Conservation (phyloP, 2,888 invertebrate species). For the Pandemis heparana region DNA sequence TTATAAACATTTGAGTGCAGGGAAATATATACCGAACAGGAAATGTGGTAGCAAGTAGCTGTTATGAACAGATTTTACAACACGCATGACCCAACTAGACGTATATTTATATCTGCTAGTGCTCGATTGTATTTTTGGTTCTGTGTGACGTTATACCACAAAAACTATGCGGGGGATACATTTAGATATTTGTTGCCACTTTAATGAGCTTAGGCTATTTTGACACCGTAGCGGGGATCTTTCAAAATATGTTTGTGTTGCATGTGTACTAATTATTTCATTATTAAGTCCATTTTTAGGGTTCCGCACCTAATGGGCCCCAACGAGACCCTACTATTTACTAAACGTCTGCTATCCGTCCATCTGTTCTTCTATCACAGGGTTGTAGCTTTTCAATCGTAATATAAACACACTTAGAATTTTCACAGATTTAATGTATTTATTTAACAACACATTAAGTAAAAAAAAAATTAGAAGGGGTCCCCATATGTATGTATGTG, state of each 20-base stretch:
- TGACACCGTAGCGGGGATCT: conserved; percentile 14
- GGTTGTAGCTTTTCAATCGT: no score
- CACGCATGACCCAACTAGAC: conserved; percentile 21
- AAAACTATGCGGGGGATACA: conserved; percentile 31
- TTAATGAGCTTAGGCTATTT: conserved; percentile 23
- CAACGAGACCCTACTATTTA: no score
- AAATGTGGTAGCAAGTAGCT: conserved; percentile 20
- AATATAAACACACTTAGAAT: no score
- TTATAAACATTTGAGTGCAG: conserved; percentile 42
- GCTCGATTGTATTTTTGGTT: conserved; percentile 31
- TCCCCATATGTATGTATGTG: no score
- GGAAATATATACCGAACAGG: conserved; percentile 30
- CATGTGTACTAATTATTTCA: neutral
- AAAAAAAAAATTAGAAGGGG: no score
- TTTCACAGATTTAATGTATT: no score
- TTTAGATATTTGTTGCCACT: conserved; percentile 16
- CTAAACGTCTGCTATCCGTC: no score
- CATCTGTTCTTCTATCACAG: no score
- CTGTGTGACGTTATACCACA: conserved; percentile 20
- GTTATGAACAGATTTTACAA: conserved; percentile 29
- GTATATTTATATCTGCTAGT: conserved; percentile 27
- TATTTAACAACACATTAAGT: no score
- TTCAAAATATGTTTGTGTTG: neutral
- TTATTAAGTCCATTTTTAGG: neutral
- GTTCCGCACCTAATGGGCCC: no score